Evolutionary conservation across 2,113 vertebrate genomes (phyloP).

Genomic region (Solenodon paradoxus): DNA sequence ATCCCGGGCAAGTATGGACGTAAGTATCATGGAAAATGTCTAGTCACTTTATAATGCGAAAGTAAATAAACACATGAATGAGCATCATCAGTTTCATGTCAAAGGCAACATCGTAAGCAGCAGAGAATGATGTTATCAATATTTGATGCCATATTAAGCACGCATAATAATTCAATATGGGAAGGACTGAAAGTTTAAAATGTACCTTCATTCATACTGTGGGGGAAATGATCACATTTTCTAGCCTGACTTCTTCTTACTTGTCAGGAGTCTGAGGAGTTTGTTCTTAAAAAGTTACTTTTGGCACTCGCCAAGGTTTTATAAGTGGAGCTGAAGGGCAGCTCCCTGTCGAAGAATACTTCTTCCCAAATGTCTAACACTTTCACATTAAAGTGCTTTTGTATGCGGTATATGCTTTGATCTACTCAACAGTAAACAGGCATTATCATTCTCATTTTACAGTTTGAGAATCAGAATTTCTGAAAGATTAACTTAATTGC

Average conservation of each 20-base stretch:
- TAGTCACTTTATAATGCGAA: not conserved
- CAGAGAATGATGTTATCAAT: not conserved
- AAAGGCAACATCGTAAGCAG: not conserved
- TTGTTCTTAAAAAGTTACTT: not conserved
- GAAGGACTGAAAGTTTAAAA: not conserved
- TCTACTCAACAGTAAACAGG: not conserved
- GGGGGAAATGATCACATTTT: not conserved
- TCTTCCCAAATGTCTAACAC: not conserved
- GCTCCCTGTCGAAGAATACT: constrained; percentile 38
- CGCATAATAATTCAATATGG: not conserved
- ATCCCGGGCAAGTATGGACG: no score
- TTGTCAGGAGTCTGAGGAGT: not conserved
- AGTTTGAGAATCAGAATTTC: constrained; percentile 37
- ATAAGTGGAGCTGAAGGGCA: constrained; percentile 27
- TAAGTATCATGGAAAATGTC: not conserved
- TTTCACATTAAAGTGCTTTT: constrained; percentile 10
- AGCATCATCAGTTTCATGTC: no score
- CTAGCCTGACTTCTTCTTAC: not conserved
- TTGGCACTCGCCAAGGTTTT: not conserved
- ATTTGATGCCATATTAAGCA: not conserved
- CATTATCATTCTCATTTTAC: constrained; percentile 45
- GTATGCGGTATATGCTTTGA: not conserved
- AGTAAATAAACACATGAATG: not conserved
- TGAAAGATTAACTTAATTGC: constrained; percentile 47
- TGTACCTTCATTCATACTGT: not conserved